Percentiles rank a stretch among this genome's conserved stretches.
Conservation (phyloP, 2,797 vertebrate species). For the Acipenser oxyrinchus region DNA sequence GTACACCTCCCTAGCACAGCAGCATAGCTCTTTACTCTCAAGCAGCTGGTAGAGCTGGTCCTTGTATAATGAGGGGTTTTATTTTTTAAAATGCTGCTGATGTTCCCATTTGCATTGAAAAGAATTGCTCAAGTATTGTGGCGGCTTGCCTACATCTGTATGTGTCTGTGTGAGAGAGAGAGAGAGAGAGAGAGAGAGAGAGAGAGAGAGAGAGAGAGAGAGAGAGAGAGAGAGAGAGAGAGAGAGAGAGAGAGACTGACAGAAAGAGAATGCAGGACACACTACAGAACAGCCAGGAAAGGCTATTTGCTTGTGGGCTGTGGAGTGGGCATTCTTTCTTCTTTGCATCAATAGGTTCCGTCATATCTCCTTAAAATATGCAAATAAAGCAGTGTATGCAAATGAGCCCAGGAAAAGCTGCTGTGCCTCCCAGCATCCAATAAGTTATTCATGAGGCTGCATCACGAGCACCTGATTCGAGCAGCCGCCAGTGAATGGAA, state of each 20-base stretch:
- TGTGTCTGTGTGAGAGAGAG: constrained; percentile 26
- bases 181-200: constrained; percentile 14
- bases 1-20: too few species aligned
- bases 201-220: constrained; percentile 3
- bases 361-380: constrained; percentile 40
- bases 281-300: constrained; percentile 28
- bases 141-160: too few species aligned
- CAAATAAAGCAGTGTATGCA: constrained; percentile 64
- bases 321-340: not conserved
- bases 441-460: constrained; percentile 12
- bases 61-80: too few species aligned
- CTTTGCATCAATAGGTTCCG: constrained; percentile 37
- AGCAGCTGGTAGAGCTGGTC: too few species aligned
- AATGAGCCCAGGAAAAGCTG: constrained; percentile 39
- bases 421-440: constrained; percentile 5
- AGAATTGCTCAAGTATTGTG: too few species aligned
- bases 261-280: not conserved
- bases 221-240: constrained; percentile 30
- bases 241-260: constrained; percentile 20
- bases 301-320: constrained; percentile 7
- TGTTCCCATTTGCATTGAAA: too few species aligned
- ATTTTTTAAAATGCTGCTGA: too few species aligned
- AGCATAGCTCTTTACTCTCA: too few species aligned
- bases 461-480: constrained; percentile 10
- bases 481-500: not conserved